Conservation (phyloP, 2,113 vertebrate genomes). For the Orycteropus afer region DNA sequence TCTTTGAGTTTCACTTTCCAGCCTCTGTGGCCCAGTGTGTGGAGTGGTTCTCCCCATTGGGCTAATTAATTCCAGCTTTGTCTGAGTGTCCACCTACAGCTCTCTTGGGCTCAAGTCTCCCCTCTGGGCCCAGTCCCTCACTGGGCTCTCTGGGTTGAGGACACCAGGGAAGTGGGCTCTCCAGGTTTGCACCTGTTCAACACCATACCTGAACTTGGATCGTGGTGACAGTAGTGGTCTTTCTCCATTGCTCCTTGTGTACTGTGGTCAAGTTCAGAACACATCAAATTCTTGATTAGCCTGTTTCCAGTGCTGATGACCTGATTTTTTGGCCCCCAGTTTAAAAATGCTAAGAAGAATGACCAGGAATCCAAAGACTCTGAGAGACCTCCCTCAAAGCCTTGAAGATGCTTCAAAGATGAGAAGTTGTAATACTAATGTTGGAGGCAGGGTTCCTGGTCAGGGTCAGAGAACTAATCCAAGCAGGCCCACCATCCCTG, state of each 20-base stretch:
- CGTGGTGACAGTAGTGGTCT: not conserved
- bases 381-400: not conserved
- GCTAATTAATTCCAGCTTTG: not conserved
- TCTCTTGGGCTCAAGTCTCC: not conserved
- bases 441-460: not conserved
- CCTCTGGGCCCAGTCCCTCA: not conserved
- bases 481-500: not conserved
- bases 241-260: not conserved
- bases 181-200: not conserved
- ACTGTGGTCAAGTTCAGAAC: not conserved
- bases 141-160: not conserved
- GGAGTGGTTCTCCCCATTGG: not conserved
- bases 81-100: not conserved
- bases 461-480: not conserved
- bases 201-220: not conserved
- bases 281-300: not conserved
- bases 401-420: not conserved
- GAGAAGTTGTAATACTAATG: not conserved
- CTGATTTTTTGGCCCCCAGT: not conserved
- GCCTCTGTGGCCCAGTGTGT: not conserved
- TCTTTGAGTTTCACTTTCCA: not conserved
- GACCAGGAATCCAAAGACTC: conserved; percentile 15
- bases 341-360: conserved; percentile 32
- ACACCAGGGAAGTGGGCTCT: not conserved
- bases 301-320: not conserved